These are phyloP conservation scores for Macrotus californicus DNA, from an alignment of 2,113 vertebrate genomes.

Conservation along the genomic window DNA sequence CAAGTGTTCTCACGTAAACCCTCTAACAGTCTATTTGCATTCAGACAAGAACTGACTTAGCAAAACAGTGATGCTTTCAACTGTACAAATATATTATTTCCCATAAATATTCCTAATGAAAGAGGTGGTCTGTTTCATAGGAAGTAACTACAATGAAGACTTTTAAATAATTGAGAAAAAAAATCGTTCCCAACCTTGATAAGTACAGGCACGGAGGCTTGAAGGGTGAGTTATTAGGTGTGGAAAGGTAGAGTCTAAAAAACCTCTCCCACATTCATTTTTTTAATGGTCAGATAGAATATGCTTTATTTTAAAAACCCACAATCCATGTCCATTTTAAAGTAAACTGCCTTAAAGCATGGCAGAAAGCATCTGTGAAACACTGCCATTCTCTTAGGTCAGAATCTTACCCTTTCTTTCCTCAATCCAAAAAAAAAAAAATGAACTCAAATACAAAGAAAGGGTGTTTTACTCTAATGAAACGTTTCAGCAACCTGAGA, in stretches of 20 bases:
- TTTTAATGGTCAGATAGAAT: not conserved
- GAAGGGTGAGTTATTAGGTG: slow-evolving; percentile 81
- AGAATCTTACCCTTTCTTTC: slow-evolving; percentile 5
- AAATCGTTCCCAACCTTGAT: slow-evolving; percentile 72
- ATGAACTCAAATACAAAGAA: not conserved
- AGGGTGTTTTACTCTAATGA: not conserved
- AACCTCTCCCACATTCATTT: slow-evolving; percentile 65
- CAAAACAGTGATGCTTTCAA: slow-evolving; percentile 79
- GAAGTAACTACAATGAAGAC: slow-evolving; percentile 71
- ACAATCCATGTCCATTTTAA: slow-evolving; percentile 56
- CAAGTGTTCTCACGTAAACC: slow-evolving; percentile 67
- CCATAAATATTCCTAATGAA: slow-evolving; percentile 79
- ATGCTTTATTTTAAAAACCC: not conserved
- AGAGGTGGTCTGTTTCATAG: slow-evolving; percentile 65
- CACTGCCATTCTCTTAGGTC: not conserved
- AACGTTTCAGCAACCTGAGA: not conserved
- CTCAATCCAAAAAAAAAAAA: not conserved
- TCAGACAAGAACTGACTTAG: slow-evolving; percentile 76
- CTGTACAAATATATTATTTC: slow-evolving; percentile 78
- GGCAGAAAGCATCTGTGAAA: not conserved
- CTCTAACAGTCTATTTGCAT: slow-evolving; percentile 73
- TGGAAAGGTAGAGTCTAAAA: slow-evolving; percentile 77
- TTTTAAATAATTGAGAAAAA: slow-evolving; percentile 75
- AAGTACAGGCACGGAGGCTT: slow-evolving; percentile 68
- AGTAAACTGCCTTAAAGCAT: slow-evolving; percentile 53